Evolutionary conservation across 2,888 invertebrate species (phyloP), one percentile per base, ranked within the genome.

Genomic region (Lepas anatifera): DNA sequence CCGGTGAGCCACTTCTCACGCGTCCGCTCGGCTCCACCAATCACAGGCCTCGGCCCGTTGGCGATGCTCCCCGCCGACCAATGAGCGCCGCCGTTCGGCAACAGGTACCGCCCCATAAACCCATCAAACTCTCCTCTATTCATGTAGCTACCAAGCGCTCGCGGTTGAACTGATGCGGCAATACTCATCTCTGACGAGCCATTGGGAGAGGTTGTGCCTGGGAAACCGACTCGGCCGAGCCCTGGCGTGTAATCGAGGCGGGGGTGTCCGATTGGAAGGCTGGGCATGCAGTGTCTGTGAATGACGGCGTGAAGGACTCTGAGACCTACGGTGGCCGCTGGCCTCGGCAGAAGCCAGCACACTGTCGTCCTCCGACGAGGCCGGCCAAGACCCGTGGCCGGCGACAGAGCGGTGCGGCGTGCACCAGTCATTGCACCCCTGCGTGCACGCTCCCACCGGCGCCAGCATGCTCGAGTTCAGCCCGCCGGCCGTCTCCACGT

Each of bases 71-170:
- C 3, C 58, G 58, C 2, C 64, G 39, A 25, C 64, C 64, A 64
- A 64, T 64, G 25, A 10, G 25, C 3, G 64, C 37, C 2, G 39
- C 39, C 8, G 25, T 11, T 10, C 22, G n/a, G 37, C 64, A 64
- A 64, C 64, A 64, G 39, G 64, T 39, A 37, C 64, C 64, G 64
- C 64, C 64, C 64, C 37, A n/a, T 64, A 58, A 37, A 64, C 37
- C 64, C 64, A 64, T 64, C 64, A 64, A 64, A 64, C 25, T n/a
- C 64, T 39, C 37, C n/a, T 64, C 64, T 64, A 64, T 64, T 64
- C 64, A 64, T 64, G 64, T 27, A 2, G 39, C n/a, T n/a, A n/a
- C n/a, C n/a, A n/a, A n/a, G n/a, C n/a, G n/a, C n/a, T n/a, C n/a
- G n/a, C n/a, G n/a, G n/a, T n/a, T n/a, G n/a, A n/a, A n/a, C n/a